Evolutionary conservation across 2,888 invertebrate genomes (phyloP), one percentile per base, ranked within the genome.

Genomic region (Brenthis hecate): DNA sequence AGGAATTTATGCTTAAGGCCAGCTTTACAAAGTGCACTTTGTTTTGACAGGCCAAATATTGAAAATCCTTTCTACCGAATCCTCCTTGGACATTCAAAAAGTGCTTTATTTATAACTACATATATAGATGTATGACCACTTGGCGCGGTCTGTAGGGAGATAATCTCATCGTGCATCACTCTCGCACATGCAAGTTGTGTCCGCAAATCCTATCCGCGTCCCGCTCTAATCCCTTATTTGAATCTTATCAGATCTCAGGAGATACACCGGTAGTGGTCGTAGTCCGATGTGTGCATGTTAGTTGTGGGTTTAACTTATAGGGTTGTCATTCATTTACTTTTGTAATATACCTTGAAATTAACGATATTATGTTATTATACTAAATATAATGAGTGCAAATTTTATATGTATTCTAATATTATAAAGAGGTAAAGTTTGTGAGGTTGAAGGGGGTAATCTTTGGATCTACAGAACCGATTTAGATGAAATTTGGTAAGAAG

Each of bases 241-340:
- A 93, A 93, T 93, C 93, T 93, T 93, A 93, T 93, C 93, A 92
- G 93, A 92, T 93, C 92, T 90, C 91, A 83, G 86, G 90, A 92
- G 90, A 88, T 89, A 88, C 87, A 87, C 86, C 89, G 87, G 87
- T 87, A 87, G 87, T 85, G 87, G 88, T 85, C 82, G 84, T 78
- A 80, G 82, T 82, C 82, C 85, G 79, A 78, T 80, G 81, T 84
- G 83, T 84, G 85, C 83, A 85, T 88, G 89, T 89, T 74, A 74
- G 85, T 82, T 81, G 77, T 81, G 81, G 82, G 82, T 83, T 82
- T 87, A 85, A 80, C 78, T 72, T 66, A 56, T 83, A 90, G 88
- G 91, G 89, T 77, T 89, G 86, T 55, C 67, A 66, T 23, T 13
- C 2, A 54, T 23, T 28, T 13, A 13, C 5, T 50, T 50, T n/a